phyloP scores from a whole-genome alignment of 1,140 invertebrate genomes.

The Zophobas atratus region DNA sequence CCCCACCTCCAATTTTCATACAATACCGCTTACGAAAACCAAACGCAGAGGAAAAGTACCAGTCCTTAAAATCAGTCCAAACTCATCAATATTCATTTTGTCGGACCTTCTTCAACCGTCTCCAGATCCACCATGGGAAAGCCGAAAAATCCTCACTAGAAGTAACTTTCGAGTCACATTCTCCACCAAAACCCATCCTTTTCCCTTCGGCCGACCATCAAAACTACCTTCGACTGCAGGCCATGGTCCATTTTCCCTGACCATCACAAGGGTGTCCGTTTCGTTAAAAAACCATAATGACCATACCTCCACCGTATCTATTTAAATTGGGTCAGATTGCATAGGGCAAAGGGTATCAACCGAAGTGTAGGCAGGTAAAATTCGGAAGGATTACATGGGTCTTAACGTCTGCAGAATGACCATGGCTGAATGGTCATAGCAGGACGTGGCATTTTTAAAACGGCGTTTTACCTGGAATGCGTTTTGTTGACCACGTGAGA shows the following conservation, averaged over 20 bases:
- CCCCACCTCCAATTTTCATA: too few relatives aligned
- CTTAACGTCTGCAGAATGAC: slow-evolving; percentile 29
- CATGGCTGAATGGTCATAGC: slow-evolving; percentile 51
- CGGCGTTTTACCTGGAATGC: slow-evolving; percentile 50
- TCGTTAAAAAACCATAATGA: slow-evolving; percentile 36
- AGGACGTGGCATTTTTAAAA: slow-evolving; percentile 27
- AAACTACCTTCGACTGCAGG: neutral
- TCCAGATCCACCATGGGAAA: neutral
- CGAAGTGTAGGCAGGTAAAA: slow-evolving; percentile 52
- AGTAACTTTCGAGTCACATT: too few relatives aligned
- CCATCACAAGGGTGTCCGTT: slow-evolving; percentile 23
- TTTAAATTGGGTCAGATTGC: slow-evolving; percentile 58
- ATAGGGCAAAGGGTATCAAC: slow-evolving; percentile 53
- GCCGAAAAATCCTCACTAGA: neutral
- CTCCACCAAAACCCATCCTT: too few relatives aligned
- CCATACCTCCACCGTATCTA: slow-evolving; percentile 43
- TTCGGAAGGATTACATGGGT: slow-evolving; percentile 7
- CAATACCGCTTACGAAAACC: too few relatives aligned
- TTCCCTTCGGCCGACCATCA: neutral
- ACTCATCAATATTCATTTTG: neutral
- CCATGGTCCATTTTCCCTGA: slow-evolving; percentile 46
- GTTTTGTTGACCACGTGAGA: slow-evolving; percentile 53
- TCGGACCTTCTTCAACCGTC: too few relatives aligned
- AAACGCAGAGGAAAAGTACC: too few relatives aligned
- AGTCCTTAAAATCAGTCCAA: neutral